A percentile compares a stretch with the other conserved stretches of the same genome.
phyloP scores from a whole-genome alignment of 2,113 vertebrate genomes.

The Eurypyga helias region DNA sequence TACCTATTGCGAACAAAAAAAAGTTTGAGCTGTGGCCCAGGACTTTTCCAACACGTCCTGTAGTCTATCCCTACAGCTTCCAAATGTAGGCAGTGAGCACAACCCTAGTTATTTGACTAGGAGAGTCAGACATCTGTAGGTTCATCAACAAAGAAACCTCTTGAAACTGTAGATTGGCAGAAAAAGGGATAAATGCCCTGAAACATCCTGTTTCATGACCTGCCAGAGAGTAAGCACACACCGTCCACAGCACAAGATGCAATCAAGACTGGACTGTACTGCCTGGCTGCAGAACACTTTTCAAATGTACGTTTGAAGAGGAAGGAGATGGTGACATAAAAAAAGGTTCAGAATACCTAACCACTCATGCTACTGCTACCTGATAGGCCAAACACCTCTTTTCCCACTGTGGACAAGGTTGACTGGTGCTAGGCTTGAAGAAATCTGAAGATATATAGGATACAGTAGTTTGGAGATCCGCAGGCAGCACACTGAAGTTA shows the following conservation, averaged over 20 bases:
- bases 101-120: background rate
- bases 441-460: background rate
- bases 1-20: background rate
- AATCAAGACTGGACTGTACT: background rate
- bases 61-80: background rate
- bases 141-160: background rate
- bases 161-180: background rate
- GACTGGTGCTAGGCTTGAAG: background rate
- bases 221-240: background rate
- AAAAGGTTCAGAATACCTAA: background rate
- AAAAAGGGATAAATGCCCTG: background rate
- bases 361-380: background rate
- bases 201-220: background rate
- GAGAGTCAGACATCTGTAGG: background rate
- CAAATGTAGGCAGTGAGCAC: background rate
- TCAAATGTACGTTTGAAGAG: background rate
- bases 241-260: background rate
- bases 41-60: background rate
- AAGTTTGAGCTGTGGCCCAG: background rate
- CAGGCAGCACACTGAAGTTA: background rate
- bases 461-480: background rate
- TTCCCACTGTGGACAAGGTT: background rate
- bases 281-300: background rate
- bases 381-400: background rate
- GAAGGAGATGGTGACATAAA: background rate